Conservation (phyloP, 2,888 invertebrate species). For the Eledone cirrhosa region DNA sequence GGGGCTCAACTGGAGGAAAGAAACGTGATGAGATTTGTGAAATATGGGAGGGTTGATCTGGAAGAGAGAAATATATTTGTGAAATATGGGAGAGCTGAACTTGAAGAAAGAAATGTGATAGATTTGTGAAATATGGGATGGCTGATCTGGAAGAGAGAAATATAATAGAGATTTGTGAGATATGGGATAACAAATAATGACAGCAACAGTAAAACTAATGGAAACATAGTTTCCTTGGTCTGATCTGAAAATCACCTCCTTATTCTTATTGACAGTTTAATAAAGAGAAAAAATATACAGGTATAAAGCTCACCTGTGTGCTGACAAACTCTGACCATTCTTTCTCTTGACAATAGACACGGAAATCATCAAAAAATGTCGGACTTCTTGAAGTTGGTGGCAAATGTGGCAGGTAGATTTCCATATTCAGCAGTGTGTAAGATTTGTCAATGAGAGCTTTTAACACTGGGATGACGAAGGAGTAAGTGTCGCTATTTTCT, state of each 20-base stretch:
- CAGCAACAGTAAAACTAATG: too few species aligned
- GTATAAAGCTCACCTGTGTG: constrained; percentile 58
- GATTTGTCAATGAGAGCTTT: constrained; percentile 73
- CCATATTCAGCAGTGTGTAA: constrained; percentile 60
- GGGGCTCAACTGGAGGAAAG: not conserved
- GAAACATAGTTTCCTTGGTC: too few species aligned
- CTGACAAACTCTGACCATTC: constrained; percentile 70
- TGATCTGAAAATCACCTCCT: too few species aligned
- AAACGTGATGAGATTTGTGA: too few species aligned
- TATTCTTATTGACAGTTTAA: too few species aligned
- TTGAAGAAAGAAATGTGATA: not conserved
- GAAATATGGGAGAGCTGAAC: too few species aligned
- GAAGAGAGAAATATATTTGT: constrained; percentile 38
- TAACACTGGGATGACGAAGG: constrained; percentile 74
- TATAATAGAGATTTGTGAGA: not conserved
- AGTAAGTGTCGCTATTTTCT: constrained; percentile 70
- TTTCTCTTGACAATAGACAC: constrained; percentile 70
- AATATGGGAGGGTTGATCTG: constrained; percentile 72
- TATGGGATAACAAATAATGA: too few species aligned
- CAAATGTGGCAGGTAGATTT: constrained; percentile 63
- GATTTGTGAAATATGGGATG: too few species aligned
- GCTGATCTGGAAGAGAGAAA: constrained; percentile 67
- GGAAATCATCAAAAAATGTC: constrained; percentile 74
- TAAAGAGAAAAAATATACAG: too few species aligned
- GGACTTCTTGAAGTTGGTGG: constrained; percentile 71